These are phyloP conservation scores for Muricea muricata DNA, from an alignment of 92 coral and sea anemone species.

Conservation along the genomic window DNA sequence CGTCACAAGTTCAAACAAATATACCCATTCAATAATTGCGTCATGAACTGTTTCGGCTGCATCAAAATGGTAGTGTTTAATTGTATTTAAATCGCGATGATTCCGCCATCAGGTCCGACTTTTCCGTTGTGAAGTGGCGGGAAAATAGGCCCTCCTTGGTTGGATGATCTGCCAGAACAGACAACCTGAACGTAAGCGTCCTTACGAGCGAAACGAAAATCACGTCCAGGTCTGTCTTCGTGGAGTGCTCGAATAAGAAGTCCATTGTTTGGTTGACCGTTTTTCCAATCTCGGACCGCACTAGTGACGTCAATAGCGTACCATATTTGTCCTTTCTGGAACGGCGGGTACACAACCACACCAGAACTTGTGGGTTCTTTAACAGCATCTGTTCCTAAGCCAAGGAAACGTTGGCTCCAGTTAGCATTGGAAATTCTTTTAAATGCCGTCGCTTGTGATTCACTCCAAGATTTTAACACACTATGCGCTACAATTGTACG, in stretches of 20 bases:
- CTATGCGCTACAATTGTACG: constrained; percentile 57
- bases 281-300: constrained; percentile 16
- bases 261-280: constrained; percentile 22
- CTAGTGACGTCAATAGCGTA: constrained; percentile 14
- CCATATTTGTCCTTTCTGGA: background rate
- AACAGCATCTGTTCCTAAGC: background rate
- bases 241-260: constrained; percentile 20
- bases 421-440: background rate
- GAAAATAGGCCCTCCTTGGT: background rate
- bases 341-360: background rate
- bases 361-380: background rate
- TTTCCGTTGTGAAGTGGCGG: background rate
- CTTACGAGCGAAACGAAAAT: constrained; percentile 33
- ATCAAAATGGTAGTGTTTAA: too few relatives aligned
- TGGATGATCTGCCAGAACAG: background rate
- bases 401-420: constrained; percentile 17
- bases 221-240: constrained; percentile 10
- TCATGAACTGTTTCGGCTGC: too few relatives aligned
- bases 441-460: constrained; percentile 45
- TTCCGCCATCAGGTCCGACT: background rate
- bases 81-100: background rate
- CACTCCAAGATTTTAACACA: constrained; percentile 59
- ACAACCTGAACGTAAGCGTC: background rate
- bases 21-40: too few relatives aligned
- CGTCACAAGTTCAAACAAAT: too few relatives aligned